phyloP scores from a whole-genome alignment of 2,113 vertebrate genomes.

The Lontra canadensis region DNA sequence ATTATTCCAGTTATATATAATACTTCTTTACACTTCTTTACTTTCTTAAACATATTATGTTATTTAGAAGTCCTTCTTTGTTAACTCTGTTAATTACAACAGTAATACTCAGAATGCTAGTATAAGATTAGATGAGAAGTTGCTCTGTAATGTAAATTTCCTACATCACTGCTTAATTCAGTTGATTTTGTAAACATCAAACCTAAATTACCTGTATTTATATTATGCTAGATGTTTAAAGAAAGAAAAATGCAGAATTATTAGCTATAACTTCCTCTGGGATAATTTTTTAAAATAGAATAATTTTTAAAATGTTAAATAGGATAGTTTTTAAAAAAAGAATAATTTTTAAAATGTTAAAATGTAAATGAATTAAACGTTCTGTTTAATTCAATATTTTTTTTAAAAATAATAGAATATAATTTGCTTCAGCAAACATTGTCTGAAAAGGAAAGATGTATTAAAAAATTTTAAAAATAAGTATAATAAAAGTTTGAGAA shows the following conservation, averaged over 20 bases:
- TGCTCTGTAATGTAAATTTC: not conserved
- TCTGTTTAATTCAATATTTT: not conserved
- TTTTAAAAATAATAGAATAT: not conserved
- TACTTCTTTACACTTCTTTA: not conserved
- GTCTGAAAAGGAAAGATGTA: not conserved
- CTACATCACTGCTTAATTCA: not conserved
- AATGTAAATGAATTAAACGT: not conserved
- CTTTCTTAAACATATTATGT: not conserved
- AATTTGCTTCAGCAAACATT: not conserved
- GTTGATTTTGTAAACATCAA: not conserved
- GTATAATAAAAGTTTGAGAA: not conserved
- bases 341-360: not conserved
- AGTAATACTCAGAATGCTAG: not conserved
- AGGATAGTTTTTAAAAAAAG: not conserved
- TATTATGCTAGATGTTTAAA: not conserved
- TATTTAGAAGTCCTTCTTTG: not conserved
- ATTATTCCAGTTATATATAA: not conserved
- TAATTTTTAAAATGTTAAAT: not conserved
- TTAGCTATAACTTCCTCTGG: not conserved
- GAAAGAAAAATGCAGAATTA: not conserved
- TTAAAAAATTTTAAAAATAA: not conserved
- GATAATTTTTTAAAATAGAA: not conserved
- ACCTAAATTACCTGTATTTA: not conserved
- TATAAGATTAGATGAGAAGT: not conserved
- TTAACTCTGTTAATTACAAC: not conserved